A percentile compares a stretch with the other conserved stretches of the same genome.
These are phyloP conservation scores for Biston stratarius DNA, from an alignment of 2,888 invertebrate species.

Conservation along the genomic window DNA sequence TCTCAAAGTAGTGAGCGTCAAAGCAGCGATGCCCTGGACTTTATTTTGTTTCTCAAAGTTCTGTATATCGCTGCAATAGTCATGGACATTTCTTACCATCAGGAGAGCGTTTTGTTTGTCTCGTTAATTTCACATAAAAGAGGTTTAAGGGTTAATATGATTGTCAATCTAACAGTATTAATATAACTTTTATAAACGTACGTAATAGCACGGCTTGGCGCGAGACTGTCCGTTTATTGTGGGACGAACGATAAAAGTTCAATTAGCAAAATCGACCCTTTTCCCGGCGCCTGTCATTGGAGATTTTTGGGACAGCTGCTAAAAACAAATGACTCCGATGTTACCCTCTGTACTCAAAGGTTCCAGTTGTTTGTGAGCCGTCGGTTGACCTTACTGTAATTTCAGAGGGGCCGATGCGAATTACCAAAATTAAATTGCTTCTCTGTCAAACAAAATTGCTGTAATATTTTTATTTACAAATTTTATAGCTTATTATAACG, in stretches of 20 bases:
- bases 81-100: no score
- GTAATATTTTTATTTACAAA: background rate
- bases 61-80: no score
- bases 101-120: no score
- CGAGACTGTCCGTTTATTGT: background rate
- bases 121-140: no score
- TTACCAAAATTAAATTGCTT: background rate
- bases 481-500: background rate
- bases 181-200: background rate
- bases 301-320: constrained; percentile 13
- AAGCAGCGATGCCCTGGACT: no score
- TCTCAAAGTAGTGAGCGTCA: no score
- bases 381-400: constrained; percentile 5
- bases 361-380: background rate
- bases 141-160: background rate
- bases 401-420: background rate
- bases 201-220: background rate
- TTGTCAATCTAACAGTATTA: background rate
- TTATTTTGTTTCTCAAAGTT: no score
- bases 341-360: constrained; percentile 2
- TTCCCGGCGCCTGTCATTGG: constrained; percentile 10
- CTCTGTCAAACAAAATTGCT: background rate
- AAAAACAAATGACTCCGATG: constrained; percentile 12
- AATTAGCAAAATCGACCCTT: constrained; percentile 19
- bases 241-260: constrained; percentile 5